Evolutionary conservation across 2,113 vertebrate species (phyloP).

Genomic region (Panthera tigris): DNA sequence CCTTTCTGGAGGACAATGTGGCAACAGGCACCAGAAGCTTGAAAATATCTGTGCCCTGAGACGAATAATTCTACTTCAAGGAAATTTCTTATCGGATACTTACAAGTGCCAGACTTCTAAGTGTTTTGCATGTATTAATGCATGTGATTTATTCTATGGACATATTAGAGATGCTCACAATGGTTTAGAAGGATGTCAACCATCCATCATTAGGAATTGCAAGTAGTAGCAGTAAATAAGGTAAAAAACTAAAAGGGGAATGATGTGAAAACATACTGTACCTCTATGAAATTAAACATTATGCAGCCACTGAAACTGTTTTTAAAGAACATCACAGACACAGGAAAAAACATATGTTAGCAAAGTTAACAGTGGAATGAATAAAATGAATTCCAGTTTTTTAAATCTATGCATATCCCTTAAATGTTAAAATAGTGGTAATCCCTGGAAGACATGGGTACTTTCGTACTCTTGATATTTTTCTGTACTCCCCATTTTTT

Average conservation of each 20-base stretch:
- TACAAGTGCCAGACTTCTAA: background rate
- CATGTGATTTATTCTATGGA: conserved; percentile 36
- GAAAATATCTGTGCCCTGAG: conserved; percentile 32
- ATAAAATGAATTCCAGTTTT: background rate
- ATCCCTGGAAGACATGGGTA: background rate
- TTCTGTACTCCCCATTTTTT: background rate
- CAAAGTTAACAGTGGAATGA: background rate
- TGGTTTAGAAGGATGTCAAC: background rate
- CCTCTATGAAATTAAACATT: conserved; percentile 26
- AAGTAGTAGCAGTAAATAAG: conserved; percentile 3
- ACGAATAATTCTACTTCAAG: conserved; percentile 24
- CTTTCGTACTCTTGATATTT: background rate
- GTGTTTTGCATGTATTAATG: conserved; percentile 22
- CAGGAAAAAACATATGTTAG: background rate
- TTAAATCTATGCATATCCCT: background rate
- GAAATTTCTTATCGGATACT: conserved; percentile 32
- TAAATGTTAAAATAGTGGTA: conserved; percentile 28
- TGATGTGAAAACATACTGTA: background rate
- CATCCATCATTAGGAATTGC: conserved; percentile 13
- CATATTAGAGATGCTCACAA: background rate
- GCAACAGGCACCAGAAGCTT: background rate
- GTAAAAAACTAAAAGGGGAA: background rate
- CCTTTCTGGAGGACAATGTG: background rate
- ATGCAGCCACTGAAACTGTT: conserved; percentile 27
- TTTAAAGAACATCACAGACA: conserved; percentile 21